Evolutionary conservation across 2,888 invertebrate species (phyloP), one percentile per base, ranked within the genome.

Genomic region (Lasius platythorax): DNA sequence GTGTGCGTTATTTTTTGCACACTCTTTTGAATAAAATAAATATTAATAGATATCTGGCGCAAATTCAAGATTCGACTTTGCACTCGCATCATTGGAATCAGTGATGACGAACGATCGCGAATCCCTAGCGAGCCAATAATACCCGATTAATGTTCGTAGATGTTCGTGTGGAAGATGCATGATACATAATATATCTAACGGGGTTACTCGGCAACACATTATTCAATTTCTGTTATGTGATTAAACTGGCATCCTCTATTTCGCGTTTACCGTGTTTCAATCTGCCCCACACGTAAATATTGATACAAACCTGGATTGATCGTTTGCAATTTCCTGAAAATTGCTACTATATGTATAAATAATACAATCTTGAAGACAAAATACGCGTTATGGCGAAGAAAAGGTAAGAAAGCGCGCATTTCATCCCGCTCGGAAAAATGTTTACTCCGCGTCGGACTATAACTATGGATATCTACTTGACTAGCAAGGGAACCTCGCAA

Each of bases 171-270:
- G 87, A 88, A 88, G 87, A 88, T 87, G 84, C 86, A 85, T 83
- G 86, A 87, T 87, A 91, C 83, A 46, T 3, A 11, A 8, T 85
- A 87, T 82, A 83, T 83, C 85, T 90, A 90, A 90, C 87, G 83
- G 87, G 82, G 84, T 82, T 84, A 84, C 84, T 75, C 76, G 85
- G 86, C 66, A 90, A 88, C 87, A 87, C 86, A 85, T 73, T 85
- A 90, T 89, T 89, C 89, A 89, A 90, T 91, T 89, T 83, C 87
- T 87, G 87, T 91, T 91, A 90, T 87, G 83, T 75, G 74, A 85
- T 88, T 91, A 90, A 90, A 89, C 85, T 85, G 18, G 75, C 75
- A 81, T 63, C 68, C 79, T 64, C 43, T 43, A 79, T 82, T 76
- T 76, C 68, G 56, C 72, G 61, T 23, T 40, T 11, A 3, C 37